Conservation (phyloP, 2,888 invertebrate species). For the Chirona hameri region DNA sequence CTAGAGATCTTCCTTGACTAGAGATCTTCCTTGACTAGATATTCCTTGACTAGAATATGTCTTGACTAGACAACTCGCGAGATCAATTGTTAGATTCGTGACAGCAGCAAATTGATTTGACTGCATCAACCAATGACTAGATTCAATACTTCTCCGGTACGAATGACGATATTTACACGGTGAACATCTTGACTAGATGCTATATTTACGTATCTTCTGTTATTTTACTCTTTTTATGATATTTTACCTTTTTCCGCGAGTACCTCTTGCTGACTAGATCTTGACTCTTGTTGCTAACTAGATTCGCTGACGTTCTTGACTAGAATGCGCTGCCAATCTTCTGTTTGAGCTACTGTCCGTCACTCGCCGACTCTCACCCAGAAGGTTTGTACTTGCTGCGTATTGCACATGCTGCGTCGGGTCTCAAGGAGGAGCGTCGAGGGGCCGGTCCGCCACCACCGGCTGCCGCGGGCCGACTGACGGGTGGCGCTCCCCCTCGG, state of each 20-base stretch:
- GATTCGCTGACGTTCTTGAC: neutral
- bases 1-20: neutral
- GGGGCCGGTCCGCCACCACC: neutral
- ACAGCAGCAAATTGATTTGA: no score
- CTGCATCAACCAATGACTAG: neutral
- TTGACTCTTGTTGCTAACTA: neutral
- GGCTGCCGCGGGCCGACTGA: neutral
- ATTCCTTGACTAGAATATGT: neutral
- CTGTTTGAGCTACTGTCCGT: neutral
- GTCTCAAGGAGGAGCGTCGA: neutral
- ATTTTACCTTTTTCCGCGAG: no score
- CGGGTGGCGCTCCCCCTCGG: neutral
- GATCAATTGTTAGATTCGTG: neutral
- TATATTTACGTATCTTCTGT: no score
- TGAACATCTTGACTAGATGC: no score
- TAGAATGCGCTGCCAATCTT: neutral
- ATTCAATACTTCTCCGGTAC: neutral
- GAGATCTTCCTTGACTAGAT: neutral
- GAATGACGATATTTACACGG: neutral
- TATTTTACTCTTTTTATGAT: no score
- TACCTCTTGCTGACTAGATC: neutral
- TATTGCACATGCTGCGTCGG: neutral
- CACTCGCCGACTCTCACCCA: neutral
- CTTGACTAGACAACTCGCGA: neutral
- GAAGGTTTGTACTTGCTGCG: neutral